Conservation (phyloP, 2,888 invertebrate species). For the Salpingus planirostris region DNA sequence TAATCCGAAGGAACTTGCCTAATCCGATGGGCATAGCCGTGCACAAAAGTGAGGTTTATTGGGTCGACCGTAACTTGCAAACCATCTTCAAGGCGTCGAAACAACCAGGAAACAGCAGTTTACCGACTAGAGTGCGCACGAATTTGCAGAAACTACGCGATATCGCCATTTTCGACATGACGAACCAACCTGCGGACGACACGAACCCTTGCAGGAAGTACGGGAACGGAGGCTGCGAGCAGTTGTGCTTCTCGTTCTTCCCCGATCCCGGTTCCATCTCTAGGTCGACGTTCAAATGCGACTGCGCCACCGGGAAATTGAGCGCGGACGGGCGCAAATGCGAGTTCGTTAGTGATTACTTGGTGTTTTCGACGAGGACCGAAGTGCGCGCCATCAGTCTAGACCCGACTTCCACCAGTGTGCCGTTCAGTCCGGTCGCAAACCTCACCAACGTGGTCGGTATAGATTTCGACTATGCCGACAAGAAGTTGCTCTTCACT, state of each 20-base stretch:
- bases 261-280: constrained; percentile 47
- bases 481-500: constrained; percentile 82
- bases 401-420: constrained; percentile 69
- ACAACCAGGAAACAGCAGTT: constrained; percentile 59
- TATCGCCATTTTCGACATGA: constrained; percentile 82
- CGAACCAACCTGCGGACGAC: constrained; percentile 77
- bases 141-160: constrained; percentile 81
- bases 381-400: constrained; percentile 88
- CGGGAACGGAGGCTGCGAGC: constrained; percentile 82
- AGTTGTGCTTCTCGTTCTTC: constrained; percentile 91
- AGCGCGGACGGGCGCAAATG: constrained; percentile 59
- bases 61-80: constrained; percentile 89
- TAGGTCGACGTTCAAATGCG: constrained; percentile 60
- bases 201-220: constrained; percentile 69
- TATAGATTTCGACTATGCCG: constrained; percentile 87
- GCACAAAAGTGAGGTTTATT: constrained; percentile 75
- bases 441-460: constrained; percentile 91
- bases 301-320: constrained; percentile 85
- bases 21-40: constrained; percentile 92
- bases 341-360: constrained; percentile 74
- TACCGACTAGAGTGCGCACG: constrained; percentile 66
- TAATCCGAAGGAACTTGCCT: constrained; percentile 78
- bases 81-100: constrained; percentile 76
- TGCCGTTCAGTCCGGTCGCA: constrained; percentile 77
- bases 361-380: constrained; percentile 89